These are phyloP conservation scores for Caerostris darwini DNA, from an alignment of 1,140 invertebrate species.

Conservation along the genomic window DNA sequence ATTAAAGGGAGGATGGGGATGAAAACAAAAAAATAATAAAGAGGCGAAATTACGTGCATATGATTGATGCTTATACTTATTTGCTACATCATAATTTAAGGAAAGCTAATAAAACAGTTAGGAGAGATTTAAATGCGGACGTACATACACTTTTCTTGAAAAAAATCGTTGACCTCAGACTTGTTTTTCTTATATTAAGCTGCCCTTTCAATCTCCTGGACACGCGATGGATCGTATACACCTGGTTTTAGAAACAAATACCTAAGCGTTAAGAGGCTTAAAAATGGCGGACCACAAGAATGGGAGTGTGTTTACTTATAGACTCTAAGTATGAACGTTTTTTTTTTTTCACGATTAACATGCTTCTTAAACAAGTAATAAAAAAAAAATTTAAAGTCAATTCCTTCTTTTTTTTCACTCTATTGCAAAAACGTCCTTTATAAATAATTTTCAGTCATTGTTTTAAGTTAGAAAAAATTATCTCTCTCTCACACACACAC, in stretches of 20 bases:
- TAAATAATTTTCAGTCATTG: too few relatives aligned
- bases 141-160: neutral
- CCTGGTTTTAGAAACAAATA: neutral
- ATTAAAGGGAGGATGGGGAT: neutral
- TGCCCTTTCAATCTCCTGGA: neutral
- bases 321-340: too few relatives aligned
- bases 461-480: too few relatives aligned
- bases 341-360: too few relatives aligned
- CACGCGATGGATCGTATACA: neutral
- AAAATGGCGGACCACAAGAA: too few relatives aligned
- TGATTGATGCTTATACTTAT: constrained; percentile 37
- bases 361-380: too few relatives aligned
- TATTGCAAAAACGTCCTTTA: too few relatives aligned
- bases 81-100: constrained; percentile 29
- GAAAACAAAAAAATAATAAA: neutral
- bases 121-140: constrained; percentile 18
- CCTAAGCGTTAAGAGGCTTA: too few relatives aligned
- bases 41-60: neutral
- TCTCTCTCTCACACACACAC: too few relatives aligned
- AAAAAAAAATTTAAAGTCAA: too few relatives aligned
- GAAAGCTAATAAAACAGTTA: constrained; percentile 37
- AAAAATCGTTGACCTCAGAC: constrained; percentile 21
- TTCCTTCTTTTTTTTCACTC: too few relatives aligned
- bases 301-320: too few relatives aligned
- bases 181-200: neutral